These are phyloP conservation scores for Deroptyus accipitrinus DNA, from an alignment of 2,113 vertebrate genomes.

Conservation along the genomic window DNA sequence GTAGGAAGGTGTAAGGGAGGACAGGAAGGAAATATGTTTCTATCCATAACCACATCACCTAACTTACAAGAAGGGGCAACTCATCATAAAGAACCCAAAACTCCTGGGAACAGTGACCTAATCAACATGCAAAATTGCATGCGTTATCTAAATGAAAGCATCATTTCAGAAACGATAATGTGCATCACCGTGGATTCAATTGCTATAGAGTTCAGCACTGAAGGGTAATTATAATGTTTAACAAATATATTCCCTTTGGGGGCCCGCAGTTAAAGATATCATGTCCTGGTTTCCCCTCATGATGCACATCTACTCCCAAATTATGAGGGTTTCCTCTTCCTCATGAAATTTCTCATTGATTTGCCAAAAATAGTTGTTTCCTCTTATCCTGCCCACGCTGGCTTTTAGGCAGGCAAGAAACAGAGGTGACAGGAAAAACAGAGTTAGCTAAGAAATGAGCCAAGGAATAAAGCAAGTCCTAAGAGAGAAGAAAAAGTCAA, in stretches of 20 bases:
- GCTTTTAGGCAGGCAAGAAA: background rate
- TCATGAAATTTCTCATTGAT: background rate
- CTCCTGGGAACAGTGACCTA: conserved; percentile 78
- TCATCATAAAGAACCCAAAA: conserved; percentile 63
- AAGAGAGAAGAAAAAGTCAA: background rate
- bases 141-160: conserved; percentile 82
- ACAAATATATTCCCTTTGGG: conserved; percentile 80
- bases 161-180: conserved; percentile 78
- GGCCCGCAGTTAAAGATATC: conserved; percentile 69
- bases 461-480: background rate
- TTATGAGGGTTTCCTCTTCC: background rate
- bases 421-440: background rate
- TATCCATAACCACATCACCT: background rate
- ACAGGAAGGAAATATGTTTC: background rate
- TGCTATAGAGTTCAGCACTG: conserved; percentile 70
- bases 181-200: conserved; percentile 70
- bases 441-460: background rate
- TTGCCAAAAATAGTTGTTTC: background rate
- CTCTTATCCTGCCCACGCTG: background rate
- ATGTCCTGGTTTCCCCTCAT: conserved; percentile 56
- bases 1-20: background rate
- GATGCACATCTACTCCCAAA: background rate
- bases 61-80: conserved; percentile 62
- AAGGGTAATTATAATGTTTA: conserved; percentile 85
- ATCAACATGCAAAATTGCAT: conserved; percentile 83